Evolutionary conservation across 2,888 invertebrate species (phyloP).

Genomic region (Caenorhabditis drosophilae): DNA sequence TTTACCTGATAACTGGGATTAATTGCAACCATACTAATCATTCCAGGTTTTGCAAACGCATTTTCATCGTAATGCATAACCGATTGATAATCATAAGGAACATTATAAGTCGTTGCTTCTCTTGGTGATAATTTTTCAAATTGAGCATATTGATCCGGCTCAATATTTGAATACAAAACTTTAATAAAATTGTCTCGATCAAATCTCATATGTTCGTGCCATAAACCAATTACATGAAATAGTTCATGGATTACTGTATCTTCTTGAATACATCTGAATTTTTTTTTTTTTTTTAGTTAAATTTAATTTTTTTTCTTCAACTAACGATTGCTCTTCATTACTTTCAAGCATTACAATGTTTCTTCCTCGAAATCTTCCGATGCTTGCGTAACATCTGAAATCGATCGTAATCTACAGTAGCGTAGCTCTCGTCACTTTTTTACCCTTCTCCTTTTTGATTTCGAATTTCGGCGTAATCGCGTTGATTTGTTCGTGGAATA

Average conservation of each 20-base stretch:
- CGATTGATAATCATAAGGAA: slow-evolving; percentile 57
- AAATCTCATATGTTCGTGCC: slow-evolving; percentile 66
- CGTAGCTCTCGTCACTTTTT: no score
- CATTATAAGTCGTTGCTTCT: slow-evolving; percentile 57
- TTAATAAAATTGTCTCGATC: slow-evolving; percentile 63
- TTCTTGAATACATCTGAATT: slow-evolving; percentile 50
- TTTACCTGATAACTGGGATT: slow-evolving; percentile 52
- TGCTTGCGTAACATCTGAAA: slow-evolving; percentile 64
- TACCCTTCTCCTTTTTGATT: slow-evolving; percentile 61
- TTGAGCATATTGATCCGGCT: slow-evolving; percentile 42
- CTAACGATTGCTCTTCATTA: slow-evolving; percentile 56
- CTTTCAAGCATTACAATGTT: slow-evolving; percentile 66
- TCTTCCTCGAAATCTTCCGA: slow-evolving; percentile 55
- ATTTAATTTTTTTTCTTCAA: slow-evolving; percentile 15
- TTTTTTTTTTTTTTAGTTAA: background rate
- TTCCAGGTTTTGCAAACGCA: slow-evolving; percentile 54
- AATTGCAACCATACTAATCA: slow-evolving; percentile 59
- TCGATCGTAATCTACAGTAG: no score
- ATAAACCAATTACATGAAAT: slow-evolving; percentile 58
- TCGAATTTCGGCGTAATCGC: slow-evolving; percentile 59
- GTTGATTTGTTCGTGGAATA: slow-evolving; percentile 41
- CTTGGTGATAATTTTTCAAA: slow-evolving; percentile 54
- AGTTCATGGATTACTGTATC: slow-evolving; percentile 64
- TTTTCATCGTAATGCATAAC: slow-evolving; percentile 61
- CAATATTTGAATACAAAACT: slow-evolving; percentile 62